Conservation (phyloP, 2,888 invertebrate species). For the Gastracanthus pulcherrimus region DNA sequence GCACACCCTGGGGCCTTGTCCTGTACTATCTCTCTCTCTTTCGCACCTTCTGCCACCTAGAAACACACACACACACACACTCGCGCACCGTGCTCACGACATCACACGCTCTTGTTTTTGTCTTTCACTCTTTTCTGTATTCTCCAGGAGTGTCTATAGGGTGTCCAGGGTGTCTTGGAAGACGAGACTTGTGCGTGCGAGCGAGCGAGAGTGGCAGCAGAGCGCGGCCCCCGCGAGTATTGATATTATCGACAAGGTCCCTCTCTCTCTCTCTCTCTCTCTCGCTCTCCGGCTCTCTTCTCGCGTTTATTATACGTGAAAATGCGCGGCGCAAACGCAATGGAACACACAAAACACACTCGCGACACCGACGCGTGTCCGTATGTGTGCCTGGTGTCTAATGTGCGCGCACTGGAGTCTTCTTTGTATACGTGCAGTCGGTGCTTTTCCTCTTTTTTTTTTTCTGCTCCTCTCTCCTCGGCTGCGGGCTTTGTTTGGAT, state of each 20-base stretch:
- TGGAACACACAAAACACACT: background rate
- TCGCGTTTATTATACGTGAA: background rate
- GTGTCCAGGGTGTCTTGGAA: too few relatives aligned
- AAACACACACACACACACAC: background rate
- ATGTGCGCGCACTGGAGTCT: background rate
- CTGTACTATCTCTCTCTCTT: background rate
- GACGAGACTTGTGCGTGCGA: too few relatives aligned
- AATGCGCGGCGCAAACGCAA: conserved; percentile 43
- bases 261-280: background rate
- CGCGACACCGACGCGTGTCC: background rate
- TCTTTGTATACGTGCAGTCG: background rate
- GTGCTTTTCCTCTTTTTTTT: background rate
- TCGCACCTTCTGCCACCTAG: background rate
- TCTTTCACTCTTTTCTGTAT: background rate
- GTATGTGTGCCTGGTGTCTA: background rate
- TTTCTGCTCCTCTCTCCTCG: too few relatives aligned
- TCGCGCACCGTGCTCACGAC: conserved; percentile 30
- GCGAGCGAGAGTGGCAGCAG: too few relatives aligned
- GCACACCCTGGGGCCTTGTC: background rate
- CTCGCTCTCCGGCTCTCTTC: background rate
- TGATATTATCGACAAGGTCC: conserved; percentile 50
- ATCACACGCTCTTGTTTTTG: background rate
- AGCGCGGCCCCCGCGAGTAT: conserved; percentile 19
- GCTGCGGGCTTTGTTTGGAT: too few relatives aligned
- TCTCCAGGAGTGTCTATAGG: background rate